Base-by-base conservation (phyloP, 2,797 vertebrate species). In the Pteronotus mesoamericanus region DNA sequence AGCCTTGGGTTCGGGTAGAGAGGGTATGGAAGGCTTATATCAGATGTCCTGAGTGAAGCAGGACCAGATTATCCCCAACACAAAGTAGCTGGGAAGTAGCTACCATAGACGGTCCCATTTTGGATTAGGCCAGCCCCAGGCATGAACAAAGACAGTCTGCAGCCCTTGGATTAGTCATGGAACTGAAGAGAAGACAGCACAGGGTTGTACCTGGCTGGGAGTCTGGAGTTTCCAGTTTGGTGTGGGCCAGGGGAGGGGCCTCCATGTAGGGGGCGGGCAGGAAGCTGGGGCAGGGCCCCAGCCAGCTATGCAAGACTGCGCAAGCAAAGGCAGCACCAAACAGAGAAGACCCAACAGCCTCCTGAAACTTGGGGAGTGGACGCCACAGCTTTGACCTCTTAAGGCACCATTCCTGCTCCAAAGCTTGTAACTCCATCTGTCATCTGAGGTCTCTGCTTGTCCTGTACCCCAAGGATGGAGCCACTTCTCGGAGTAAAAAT, bases 161-260 rank as follows among this genome's bases (percentile, higher is more conserved):
- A 90, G 66, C 21, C 57, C 77, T 89, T 92, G 78, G 77, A 94
- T 97, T 95, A 96, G 95, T 97, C 96, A 96, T 37, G 53, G 90
- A 46, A 26, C 2, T 55, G 51, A 96, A 92, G 88, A 94, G 91
- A 93, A 93, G 85, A 89, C 39, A 74, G 75, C 83, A 46, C 85
- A n/a, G 86, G 87, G 74, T 86, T 64, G 32, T 79, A 84, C 89
- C 94, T 97, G 96, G 91, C 90, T 91, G 51, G 75, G 86, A 96
- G 97, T 95, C 97, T 88, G 95, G 97, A 98, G 96, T 97, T 98
- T 96, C 97, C 95, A 96, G 96, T 98, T 97, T 34, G 92, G 94
- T 55, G 51, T 77, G 92, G 95, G 94, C 37, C 57, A 95, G 95
- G 94, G 96, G 97, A 95, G 96, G 97, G 86, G 95, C 97, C 85